Evolutionary conservation across 2,888 invertebrate species (phyloP), one percentile per base, ranked within the genome.

Genomic region (Oxycera nigricornis): DNA sequence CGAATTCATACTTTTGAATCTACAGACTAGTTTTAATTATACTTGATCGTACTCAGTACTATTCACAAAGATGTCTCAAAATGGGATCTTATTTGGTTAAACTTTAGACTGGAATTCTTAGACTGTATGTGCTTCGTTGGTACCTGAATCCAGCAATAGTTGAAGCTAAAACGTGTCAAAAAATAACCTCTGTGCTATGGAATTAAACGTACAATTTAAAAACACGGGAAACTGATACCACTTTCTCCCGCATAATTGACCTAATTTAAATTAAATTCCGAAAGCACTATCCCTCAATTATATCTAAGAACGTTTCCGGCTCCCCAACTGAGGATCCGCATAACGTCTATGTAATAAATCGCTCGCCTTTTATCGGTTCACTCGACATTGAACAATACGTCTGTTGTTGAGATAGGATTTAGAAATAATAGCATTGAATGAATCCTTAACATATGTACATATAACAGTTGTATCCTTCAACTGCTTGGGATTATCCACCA

Each of bases 381-480:
- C 61, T 31, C 20, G 0, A 26, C 26, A 28, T 59, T n/a, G 7
- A 31, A 14, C 65, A 65, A 65, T 65, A 39, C 24, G 7, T 39
- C 24, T 41, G 14, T 24, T 41, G 41, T 65, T 65, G 22, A 22
- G 9, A 22, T 14, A 41, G 65, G 65, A 65, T 30, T 35, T 35
- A 41, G 24, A 55, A 65, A 65, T 41, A 65, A 65, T 24, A 41
- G 65, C 65, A 65, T n/a, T 35, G 41, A 65, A 65, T 65, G 24
- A 65, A 41, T 41, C 11, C 26, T 65, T 24, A 41, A 65, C 65
- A 65, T 65, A 24, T 65, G 41, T 65, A 39, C 24, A 41, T 2
- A 61, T 22, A 3, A 41, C 65, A 20, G 14, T 4, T 46, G 46
- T 61, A 3, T 31, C 30, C 17, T 26, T 24, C n/a, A n/a, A n/a